Percentiles rank a stretch among this genome's conserved stretches.
phyloP scores from a whole-genome alignment of 2,888 invertebrate genomes.

The Linyphia triangularis region DNA sequence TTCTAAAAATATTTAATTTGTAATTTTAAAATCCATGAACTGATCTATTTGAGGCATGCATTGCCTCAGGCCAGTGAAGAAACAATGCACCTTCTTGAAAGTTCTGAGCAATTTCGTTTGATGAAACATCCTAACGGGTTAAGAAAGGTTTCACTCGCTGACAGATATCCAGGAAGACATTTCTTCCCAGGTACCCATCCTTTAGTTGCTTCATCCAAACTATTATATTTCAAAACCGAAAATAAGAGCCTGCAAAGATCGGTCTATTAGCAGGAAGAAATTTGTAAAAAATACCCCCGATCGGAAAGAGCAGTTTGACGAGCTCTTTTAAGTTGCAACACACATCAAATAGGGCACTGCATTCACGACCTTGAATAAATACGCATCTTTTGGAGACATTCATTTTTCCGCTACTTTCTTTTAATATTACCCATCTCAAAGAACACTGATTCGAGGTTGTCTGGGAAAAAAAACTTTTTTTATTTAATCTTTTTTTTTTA shows the following conservation, averaged over 20 bases:
- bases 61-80: no score
- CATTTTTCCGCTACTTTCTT: neutral
- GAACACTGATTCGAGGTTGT: neutral
- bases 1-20: no score
- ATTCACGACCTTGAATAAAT: slow-evolving; percentile 31
- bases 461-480: neutral
- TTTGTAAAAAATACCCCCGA: neutral
- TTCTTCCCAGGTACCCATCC: neutral
- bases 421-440: neutral
- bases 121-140: no score
- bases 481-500: neutral
- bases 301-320: neutral
- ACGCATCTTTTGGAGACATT: slow-evolving; percentile 12
- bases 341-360: slow-evolving; percentile 33
- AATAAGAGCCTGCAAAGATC: neutral
- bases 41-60: no score
- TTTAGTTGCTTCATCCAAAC: neutral
- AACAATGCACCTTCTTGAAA: no score
- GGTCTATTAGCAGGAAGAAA: slow-evolving; percentile 1
- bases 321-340: neutral
- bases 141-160: neutral
- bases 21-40: no score
- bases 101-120: no score
- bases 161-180: neutral
- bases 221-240: slow-evolving; percentile 21